Percentiles rank a stretch among this genome's conserved stretches.
Evolutionary conservation across 2,888 invertebrate species (phyloP).

Genomic region (Tridacna crocea): DNA sequence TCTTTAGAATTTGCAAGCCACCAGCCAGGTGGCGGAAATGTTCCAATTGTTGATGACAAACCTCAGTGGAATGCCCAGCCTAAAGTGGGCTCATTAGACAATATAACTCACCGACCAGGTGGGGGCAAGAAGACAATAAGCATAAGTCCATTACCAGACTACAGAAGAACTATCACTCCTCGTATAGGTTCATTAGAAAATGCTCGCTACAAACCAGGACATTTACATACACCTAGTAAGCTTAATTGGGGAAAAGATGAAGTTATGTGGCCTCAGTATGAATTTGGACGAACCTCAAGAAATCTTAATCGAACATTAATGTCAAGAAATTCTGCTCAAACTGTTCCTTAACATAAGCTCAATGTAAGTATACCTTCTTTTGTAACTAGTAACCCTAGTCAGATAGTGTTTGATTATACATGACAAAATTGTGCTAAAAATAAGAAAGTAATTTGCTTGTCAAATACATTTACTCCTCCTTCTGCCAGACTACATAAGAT

Average conservation of each 20-base stretch:
- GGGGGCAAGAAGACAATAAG: constrained; percentile 67
- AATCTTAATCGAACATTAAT: constrained; percentile 30
- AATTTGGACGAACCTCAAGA: constrained; percentile 39
- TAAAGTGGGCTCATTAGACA: constrained; percentile 73
- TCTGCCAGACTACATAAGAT: too few species aligned
- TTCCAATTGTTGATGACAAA: constrained; percentile 54
- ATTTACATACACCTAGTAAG: constrained; percentile 27
- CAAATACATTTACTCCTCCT: too few species aligned
- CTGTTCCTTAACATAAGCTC: constrained; percentile 53
- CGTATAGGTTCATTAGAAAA: constrained; percentile 55
- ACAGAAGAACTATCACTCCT: constrained; percentile 37
- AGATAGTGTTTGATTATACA: too few species aligned
- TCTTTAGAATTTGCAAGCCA: constrained; percentile 70
- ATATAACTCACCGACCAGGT: constrained; percentile 68
- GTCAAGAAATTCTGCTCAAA: constrained; percentile 60
- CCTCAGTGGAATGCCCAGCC: constrained; percentile 44
- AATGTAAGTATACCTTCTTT: constrained; percentile 39
- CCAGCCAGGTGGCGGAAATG: constrained; percentile 70
- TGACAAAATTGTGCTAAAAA: too few species aligned
- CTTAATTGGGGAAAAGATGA: constrained; percentile 53
- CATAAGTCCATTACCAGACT: constrained; percentile 40
- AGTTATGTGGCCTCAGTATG: constrained; percentile 50
- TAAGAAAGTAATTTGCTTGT: too few species aligned
- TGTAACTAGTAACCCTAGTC: too few species aligned
- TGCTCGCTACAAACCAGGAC: constrained; percentile 50